phyloP scores from a whole-genome alignment of 2,888 invertebrate genomes.

The Eumerus sabulonum region DNA sequence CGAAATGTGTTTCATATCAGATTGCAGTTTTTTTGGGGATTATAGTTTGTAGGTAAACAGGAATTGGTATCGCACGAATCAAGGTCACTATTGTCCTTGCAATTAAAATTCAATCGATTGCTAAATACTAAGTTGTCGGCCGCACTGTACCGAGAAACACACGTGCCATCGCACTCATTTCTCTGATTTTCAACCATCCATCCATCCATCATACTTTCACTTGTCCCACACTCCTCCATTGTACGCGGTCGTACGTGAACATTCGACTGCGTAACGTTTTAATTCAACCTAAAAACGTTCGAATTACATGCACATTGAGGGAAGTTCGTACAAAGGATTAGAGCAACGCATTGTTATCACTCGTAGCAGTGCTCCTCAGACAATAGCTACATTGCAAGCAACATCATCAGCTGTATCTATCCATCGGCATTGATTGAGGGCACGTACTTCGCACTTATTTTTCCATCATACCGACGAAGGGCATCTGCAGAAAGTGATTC shows the following conservation, averaged over 20 bases:
- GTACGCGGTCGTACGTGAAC: conserved; percentile 50
- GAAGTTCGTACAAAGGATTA: conserved; percentile 47
- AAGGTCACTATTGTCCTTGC: not conserved
- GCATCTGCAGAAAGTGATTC: conserved; percentile 60
- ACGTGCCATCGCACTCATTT: conserved; percentile 60
- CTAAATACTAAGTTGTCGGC: no score
- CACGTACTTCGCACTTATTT: conserved; percentile 65
- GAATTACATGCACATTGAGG: conserved; percentile 46
- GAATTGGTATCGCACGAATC: no score
- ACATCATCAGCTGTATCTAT: conserved; percentile 54
- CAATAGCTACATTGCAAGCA: conserved; percentile 34
- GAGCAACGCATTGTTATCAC: conserved; percentile 49
- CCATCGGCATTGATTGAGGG: conserved; percentile 49
- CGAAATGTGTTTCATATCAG: conserved; percentile 42
- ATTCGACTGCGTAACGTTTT: conserved; percentile 53
- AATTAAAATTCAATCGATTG: conserved; percentile 11
- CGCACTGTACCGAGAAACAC: conserved; percentile 9
- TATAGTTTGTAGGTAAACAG: not conserved
- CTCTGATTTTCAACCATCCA: conserved; percentile 1
- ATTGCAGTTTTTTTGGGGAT: conserved; percentile 53
- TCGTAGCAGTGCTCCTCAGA: conserved; percentile 34
- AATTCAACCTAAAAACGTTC: conserved; percentile 53
- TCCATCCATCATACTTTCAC: conserved; percentile 35
- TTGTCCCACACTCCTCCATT: conserved; percentile 56
- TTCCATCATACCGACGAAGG: conserved; percentile 35